phyloP scores from a whole-genome alignment of 2,797 vertebrate species.

The Poeciliopsis gracilis region DNA sequence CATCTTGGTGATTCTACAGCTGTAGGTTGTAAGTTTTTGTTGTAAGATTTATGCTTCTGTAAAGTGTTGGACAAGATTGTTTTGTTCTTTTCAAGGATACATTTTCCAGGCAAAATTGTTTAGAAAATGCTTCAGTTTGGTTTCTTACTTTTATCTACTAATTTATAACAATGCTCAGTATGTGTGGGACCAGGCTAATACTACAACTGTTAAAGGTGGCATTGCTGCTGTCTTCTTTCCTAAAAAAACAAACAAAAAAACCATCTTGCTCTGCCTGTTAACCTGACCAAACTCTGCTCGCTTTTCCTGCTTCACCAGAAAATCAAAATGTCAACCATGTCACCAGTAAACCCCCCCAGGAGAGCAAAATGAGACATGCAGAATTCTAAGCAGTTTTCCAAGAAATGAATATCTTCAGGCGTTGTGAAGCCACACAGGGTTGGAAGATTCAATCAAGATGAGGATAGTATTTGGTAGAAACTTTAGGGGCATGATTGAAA shows the following conservation, averaged over 20 bases:
- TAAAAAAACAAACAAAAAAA: rapidly evolving
- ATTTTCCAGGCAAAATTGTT: not conserved
- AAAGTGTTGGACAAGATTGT: not conserved
- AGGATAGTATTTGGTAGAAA: not conserved
- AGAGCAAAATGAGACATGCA: not conserved
- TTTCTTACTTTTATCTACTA: not conserved
- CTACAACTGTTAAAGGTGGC: not conserved
- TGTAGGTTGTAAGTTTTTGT: not conserved
- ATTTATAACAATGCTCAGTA: not conserved
- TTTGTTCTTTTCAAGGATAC: not conserved
- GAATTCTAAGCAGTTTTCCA: not conserved
- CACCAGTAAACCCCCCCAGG: not conserved
- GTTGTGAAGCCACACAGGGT: not conserved
- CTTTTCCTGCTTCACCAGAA: not conserved
- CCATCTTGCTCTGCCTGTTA: not conserved
- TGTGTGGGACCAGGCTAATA: not conserved
- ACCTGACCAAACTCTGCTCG: not conserved
- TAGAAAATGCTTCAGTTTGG: not conserved
- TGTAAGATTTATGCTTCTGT: not conserved
- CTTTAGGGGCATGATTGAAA: not conserved
- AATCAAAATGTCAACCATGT: slow-evolving; percentile 4
- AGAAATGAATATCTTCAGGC: not conserved
- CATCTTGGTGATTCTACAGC: not conserved
- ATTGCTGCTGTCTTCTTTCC: not conserved
- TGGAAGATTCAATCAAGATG: not conserved